Base-by-base conservation (phyloP, 2,888 invertebrate species). In the Cryptus armator region DNA sequence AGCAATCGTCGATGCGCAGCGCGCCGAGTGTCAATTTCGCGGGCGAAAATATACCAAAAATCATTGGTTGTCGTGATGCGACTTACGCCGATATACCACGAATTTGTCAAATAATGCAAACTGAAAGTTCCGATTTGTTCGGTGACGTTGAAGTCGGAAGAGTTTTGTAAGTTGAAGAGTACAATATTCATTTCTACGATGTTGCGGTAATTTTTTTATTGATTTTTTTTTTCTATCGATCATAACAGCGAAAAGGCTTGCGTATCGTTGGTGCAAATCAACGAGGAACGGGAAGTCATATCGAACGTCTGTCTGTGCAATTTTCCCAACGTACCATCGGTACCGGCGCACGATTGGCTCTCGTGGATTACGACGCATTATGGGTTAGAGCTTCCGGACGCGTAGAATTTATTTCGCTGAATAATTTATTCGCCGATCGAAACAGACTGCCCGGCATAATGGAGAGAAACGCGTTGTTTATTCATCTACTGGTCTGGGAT, bases 401-500 rank as follows among this genome's bases (percentile, higher is more conserved):
- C 46, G 24, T 12, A 56, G 4, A 32, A 59, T 72, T 24, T 46
- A 59, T 56, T 46, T 64, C 62, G 37, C 46, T 56, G 14, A 70
- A 71, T 71, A 56, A 75, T 84, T 70, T 16, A 80, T 83, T 81
- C 6, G 48, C 59, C 62, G 75, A 83, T 29, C 56, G 51, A 59
- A 53, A 74, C 87, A 95, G 95, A 87, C 83, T 94, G 10, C 91
- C 93, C 72, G 94, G 94, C 74, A 89, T 95, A 85, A 94, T 93
- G 64, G 90, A 95, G 24, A 92, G 95, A 12, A 96, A 96, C 89
- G 95, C 96, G 0, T 90, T 96, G 59, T 96, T 96, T 93, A 91
- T 96, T 59, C 95, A 96, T 89, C 91, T 96, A 83, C 89, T 95
- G 12, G 95, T 95, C 68, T 96, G 95, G 95, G 94, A 95, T 83